Percentiles rank a stretch among this genome's conserved stretches.
These are phyloP conservation scores for Pristionchus entomophagus DNA, from an alignment of 2,888 invertebrate genomes.

Conservation along the genomic window DNA sequence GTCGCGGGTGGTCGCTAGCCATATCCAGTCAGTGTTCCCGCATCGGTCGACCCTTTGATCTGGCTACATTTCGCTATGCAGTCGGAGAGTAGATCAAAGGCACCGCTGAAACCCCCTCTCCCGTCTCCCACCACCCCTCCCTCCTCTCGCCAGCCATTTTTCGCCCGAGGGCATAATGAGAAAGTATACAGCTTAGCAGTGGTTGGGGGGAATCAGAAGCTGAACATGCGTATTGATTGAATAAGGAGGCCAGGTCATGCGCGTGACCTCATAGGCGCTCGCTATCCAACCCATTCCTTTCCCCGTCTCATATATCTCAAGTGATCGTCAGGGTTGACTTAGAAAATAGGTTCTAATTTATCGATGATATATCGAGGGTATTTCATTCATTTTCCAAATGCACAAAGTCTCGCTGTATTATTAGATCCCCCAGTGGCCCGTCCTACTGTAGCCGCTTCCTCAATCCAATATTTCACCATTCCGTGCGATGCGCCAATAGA, in stretches of 20 bases:
- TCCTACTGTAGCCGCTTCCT: background rate
- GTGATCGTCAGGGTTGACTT: no score
- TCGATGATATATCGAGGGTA: no score
- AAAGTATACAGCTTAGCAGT: background rate
- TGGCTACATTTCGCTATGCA: conserved; percentile 12
- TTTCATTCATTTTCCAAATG: no score
- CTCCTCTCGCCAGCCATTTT: background rate
- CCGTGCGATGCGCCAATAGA: background rate
- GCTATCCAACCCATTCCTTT: no score
- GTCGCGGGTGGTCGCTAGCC: background rate
- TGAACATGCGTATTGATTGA: conserved; percentile 31
- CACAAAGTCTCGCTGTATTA: no score
- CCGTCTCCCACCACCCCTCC: background rate
- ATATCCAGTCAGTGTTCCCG: background rate
- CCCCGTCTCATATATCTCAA: no score
- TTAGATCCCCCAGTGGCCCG: no score
- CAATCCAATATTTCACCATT: conserved; percentile 19
- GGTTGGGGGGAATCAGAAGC: no score
- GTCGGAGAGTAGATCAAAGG: conserved; percentile 31
- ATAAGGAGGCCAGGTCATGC: no score
- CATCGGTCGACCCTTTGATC: background rate
- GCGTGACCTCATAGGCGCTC: no score
- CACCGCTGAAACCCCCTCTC: background rate
- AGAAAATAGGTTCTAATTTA: no score
- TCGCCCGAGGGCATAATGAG: background rate